Evolutionary conservation across 2,113 vertebrate species (phyloP), one percentile per base, ranked within the genome.

Genomic region (Campylomormyrus tamandua): DNA sequence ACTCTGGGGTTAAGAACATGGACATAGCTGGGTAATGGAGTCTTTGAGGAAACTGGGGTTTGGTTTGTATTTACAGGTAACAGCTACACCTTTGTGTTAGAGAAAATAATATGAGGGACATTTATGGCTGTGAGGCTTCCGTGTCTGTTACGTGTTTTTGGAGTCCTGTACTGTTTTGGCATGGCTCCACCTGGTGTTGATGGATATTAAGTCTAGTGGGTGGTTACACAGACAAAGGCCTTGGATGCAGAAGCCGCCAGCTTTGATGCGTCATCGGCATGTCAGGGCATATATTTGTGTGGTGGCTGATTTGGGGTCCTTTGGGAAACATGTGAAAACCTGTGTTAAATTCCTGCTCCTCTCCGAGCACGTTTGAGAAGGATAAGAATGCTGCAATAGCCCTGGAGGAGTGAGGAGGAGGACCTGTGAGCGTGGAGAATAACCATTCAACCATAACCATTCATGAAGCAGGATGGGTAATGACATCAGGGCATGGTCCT

Each of bases 311-410:
- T 53, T 39, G 49, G 88, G 74, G 95, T 94, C 90, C 24, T 48
- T 48, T 77, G 83, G 90, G 89, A 91, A 90, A 95, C 96, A 91
- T 96, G 96, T 96, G 93, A 94, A 92, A 93, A 94, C 95, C 94
- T 96, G 95, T 91, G 83, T 90, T 89, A 89, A 95, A 96, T 96
- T 96, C 96, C 92, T 94, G 27, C 74, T 35, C n/a, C 27, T 46
- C 17, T 17, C 31, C 24, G 45, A 42, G 31, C 21, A n/a, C 15
- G 56, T 58, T 84, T 88, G 58, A 88, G 27, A 66, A 50, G 88
- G 88, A 46, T 74, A 49, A 62, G 62, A 74, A 88, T 74, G 88
- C 17, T 10, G 2, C 13, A 27, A 31, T 48, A 74, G 45, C 21
- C 66, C 53, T 39, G 45, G 45, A 50, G 62, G 88, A 48, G 88